Conservation (phyloP, 2,113 vertebrate genomes). For the Emydura subglobosa region DNA sequence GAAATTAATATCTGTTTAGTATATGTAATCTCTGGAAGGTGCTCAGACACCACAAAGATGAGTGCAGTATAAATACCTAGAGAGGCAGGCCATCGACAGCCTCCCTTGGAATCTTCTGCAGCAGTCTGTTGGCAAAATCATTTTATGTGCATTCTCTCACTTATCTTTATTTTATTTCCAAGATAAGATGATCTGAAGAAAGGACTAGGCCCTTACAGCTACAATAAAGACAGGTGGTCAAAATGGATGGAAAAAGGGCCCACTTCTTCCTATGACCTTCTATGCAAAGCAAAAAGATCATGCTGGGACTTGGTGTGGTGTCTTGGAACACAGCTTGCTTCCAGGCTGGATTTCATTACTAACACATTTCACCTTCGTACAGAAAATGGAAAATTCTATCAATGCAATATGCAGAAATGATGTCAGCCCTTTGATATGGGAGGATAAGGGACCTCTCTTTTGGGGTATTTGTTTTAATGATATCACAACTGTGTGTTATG, state of each 20-base stretch:
- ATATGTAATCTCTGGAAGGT: neutral
- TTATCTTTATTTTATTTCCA: neutral
- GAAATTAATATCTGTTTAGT: slow-evolving; percentile 35
- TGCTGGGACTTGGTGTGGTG: slow-evolving; percentile 65
- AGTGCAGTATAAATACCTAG: neutral
- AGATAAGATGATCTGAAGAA: neutral
- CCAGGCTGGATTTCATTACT: slow-evolving; percentile 70
- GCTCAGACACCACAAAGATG: neutral
- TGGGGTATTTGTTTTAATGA: slow-evolving; percentile 79
- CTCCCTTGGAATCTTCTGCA: neutral
- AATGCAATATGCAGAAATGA: slow-evolving; percentile 74
- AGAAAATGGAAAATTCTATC: slow-evolving; percentile 62
- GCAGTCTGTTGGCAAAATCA: neutral
- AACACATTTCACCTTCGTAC: slow-evolving; percentile 75
- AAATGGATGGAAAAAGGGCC: slow-evolving; percentile 37
- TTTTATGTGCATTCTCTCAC: neutral
- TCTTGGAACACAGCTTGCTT: slow-evolving; percentile 68
- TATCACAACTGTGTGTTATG: slow-evolving; percentile 72
- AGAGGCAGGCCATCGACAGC: neutral
- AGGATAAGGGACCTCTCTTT: slow-evolving; percentile 57
- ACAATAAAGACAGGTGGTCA: slow-evolving; percentile 42
- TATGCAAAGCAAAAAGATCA: slow-evolving; percentile 54
- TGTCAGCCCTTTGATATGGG: slow-evolving; percentile 75
- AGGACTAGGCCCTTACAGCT: slow-evolving; percentile 10
- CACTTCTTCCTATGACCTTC: slow-evolving; percentile 62